A percentile compares a stretch with the other conserved stretches of the same genome.
Evolutionary conservation across 2,113 vertebrate genomes (phyloP).

Genomic region (Halichoerus grypus): DNA sequence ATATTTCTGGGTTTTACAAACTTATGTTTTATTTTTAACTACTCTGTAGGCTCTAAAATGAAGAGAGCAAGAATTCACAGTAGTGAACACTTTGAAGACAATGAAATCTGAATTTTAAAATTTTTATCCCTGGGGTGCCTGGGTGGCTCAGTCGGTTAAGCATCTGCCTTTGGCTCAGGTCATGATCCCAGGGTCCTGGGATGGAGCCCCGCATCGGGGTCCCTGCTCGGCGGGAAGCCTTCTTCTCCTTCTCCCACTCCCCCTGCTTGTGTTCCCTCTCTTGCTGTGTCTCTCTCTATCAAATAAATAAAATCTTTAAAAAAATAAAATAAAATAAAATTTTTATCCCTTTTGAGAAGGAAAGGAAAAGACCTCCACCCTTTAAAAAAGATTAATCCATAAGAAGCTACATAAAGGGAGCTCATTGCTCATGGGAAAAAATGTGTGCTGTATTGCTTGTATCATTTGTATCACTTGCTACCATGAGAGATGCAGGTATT

Average conservation of each 20-base stretch:
- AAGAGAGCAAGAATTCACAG: not conserved
- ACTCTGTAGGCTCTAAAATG: not conserved
- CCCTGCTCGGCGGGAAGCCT: no score
- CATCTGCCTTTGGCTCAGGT: no score
- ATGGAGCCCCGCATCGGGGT: no score
- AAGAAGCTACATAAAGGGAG: not conserved
- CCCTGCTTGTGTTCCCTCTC: no score
- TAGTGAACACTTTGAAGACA: not conserved
- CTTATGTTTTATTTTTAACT: constrained; percentile 28
- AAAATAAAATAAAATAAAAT: no score
- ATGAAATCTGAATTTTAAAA: not conserved
- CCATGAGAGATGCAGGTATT: not conserved
- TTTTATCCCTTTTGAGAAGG: not conserved
- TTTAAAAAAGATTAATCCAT: not conserved
- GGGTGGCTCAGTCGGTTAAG: no score
- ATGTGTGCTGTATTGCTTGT: not conserved
- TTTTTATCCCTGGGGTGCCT: no score
- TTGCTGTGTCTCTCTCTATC: no score
- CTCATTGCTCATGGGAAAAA: not conserved
- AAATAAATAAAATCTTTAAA: not conserved
- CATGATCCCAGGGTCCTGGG: no score
- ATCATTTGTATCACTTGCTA: not conserved
- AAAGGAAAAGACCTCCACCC: not conserved
- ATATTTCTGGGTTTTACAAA: not conserved
- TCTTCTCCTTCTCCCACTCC: no score